Base-by-base conservation (phyloP, 2,797 vertebrate species). In the Molossus molossus region DNA sequence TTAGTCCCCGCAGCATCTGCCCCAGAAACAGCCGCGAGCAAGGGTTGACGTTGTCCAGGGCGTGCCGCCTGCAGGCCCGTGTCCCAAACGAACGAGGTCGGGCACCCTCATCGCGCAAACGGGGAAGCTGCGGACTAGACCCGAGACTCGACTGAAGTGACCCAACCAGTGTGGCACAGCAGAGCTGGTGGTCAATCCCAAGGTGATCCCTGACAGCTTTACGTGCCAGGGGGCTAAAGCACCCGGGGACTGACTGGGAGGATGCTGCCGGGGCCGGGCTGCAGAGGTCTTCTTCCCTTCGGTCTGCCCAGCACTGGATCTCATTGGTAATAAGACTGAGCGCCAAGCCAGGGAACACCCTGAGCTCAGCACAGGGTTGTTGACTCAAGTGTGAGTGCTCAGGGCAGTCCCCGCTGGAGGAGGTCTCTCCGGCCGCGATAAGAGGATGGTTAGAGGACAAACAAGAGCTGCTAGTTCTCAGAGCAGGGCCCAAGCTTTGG, bases 401-500 rank as follows among this genome's bases (percentile, higher is more conserved):
- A 23, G 79, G 95, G 80, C 75, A 55, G 1, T 8, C 1, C 11
- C 13, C 3, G 37, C 90, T 53, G 29, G 45, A 57, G 87, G 81
- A 79, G 69, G 37, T 82, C 65, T 84, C 80, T 40, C 45, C 81
- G 50, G 91, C 79, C 53, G 70, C 79, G 79, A 72, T 91, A 94
- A 89, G 90, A 90, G 53, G 60, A 37, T 53, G 48, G 23, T 76
- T 89, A 9, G 37, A 75, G 69, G 27, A 7, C 21, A 12, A 17
- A 91, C 5, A 13, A 21, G 21, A 64, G 50, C 67, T 81, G 62
- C 75, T 86, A 40, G 10, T 37, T 95, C 90, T 88, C 80, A 60
- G 50, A 45, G 11, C 40, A 55, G 20, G 89, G 87, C 40, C 72
- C 62, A 27, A 21, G 72, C 60, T 48, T 62, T 64, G 87, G 89